Evolutionary conservation across 2,888 invertebrate genomes (phyloP), one percentile per base, ranked within the genome.

Genomic region (Lasioglossum figueresi): DNA sequence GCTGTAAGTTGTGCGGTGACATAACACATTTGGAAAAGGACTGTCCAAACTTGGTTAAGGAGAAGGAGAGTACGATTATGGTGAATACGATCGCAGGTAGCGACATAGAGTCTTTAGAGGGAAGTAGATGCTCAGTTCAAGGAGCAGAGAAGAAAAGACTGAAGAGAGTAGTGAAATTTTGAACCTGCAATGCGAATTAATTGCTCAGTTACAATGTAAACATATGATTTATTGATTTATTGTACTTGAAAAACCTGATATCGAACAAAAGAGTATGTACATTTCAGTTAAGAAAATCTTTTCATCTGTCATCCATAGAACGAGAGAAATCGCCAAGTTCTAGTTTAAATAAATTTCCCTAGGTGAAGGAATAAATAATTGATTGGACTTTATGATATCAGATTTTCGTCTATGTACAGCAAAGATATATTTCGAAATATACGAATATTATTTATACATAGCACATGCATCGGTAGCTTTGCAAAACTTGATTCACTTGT

Each of bases 1-100:
- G 96, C n/a, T 98, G 98, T 93, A 97, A 97, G 90, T 95, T 97
- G 4, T 99, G 98, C 95, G 98, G 98, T 8, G 98, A 98, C 94
- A 97, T 98, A 14, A 97, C 98, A 71, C 98, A 99, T 95, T 95
- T 98, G 86, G 97, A 96, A 90, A 97, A 97, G 93, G 97, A 98
- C 93, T 98, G 98, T 94, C 97, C 97, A 12, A 96, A 96, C 84
- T 95, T 96, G 89, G 94, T 93, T 5, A 92, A 92, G 48, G 91
- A 93, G 48, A 95, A 94, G 75, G 94, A 94, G 40, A 88, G 37
- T 23, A 82, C 88, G 10, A 73, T 95, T 37, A 94, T 94, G 1
- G 84, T 94, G 19, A 90, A 91, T 37, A 94, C 92, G 0, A 90
- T 91, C 4, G 79, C 88, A 37, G 79, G 83, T 70, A 79, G 31